A percentile compares a stretch with the other conserved stretches of the same genome.
Evolutionary conservation across 1,140 invertebrate genomes (phyloP).

Genomic region (Phymorhynchus buccinoides): DNA sequence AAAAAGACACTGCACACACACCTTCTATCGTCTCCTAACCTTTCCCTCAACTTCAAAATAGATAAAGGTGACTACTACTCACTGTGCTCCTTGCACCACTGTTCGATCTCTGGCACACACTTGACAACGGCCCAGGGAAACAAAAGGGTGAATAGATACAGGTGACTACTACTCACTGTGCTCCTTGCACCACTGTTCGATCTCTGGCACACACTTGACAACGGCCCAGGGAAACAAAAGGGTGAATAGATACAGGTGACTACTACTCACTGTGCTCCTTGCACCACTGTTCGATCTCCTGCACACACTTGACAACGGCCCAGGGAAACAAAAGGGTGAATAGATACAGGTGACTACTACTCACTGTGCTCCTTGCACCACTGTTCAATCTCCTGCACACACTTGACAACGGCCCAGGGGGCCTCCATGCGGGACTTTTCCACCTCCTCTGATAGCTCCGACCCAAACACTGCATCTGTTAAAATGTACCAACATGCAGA

Average conservation of each 20-base stretch:
- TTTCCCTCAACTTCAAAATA: too few species aligned
- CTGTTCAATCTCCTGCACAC: constrained; percentile 80
- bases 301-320: constrained; percentile 79
- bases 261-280: constrained; percentile 60
- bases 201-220: constrained; percentile 79
- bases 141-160: too few species aligned
- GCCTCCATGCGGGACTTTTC: constrained; percentile 74
- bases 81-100: constrained; percentile 67
- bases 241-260: not conserved
- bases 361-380: constrained; percentile 66
- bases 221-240: constrained; percentile 80
- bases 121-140: constrained; percentile 79
- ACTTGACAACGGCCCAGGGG: constrained; percentile 79
- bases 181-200: constrained; percentile 76
- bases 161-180: constrained; percentile 57
- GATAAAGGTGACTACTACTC: constrained; percentile 39
- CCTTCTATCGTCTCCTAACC: too few species aligned
- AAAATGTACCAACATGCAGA: too few species aligned
- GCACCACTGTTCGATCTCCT: constrained; percentile 78
- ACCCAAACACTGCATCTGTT: constrained; percentile 66
- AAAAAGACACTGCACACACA: too few species aligned
- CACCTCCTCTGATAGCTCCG: constrained; percentile 62
- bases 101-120: constrained; percentile 81
- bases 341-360: constrained; percentile 27
- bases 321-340: too few species aligned